Evolutionary conservation across 2,888 invertebrate genomes (phyloP), one percentile per base, ranked within the genome.

Genomic region (Megastigmus dorsalis): DNA sequence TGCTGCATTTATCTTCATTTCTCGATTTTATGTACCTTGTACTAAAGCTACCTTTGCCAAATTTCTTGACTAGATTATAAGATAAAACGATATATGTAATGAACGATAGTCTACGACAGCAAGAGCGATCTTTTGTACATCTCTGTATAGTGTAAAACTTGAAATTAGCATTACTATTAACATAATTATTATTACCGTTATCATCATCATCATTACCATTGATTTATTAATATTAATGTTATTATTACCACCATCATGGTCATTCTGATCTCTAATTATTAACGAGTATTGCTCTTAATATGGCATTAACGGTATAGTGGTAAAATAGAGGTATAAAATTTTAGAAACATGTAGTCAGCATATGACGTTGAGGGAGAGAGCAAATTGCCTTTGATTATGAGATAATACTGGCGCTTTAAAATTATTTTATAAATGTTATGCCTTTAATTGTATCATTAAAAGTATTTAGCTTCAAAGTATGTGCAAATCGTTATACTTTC

Each of bases 1-100:
- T 33, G 52, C 41, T 70, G 45, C 36, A 43, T 69, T 65, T 50
- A 57, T 54, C 26, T 69, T 41, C 20, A 30, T 57, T 45, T 36
- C 18, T 45, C 43, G 33, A 36, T 60, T 36, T 67, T 62, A 45
- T 33, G 38, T 62, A 65, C 28, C 20, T 62, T 67, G 54, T 70
- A 75, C 65, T 66, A 70, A 74, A 70, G 75, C 66, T 75, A 70
- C 43, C 30, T 70, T 75, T 70, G 75, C 75, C 75, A 75, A 75
- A 75, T 70, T 75, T 52, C 15, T 48, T 30, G 9, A 74, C 36
- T 55, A 74, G 30, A 30, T 15, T 28, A 3, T 75, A 69, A 65
- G 52, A 59, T 4, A 10, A 48, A 15, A 63, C 13, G 33, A 33
- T 59, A 33, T 57, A 70, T 55, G n/a, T 26, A 33, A 43, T n/a